These are phyloP conservation scores for Manis pentadactyla DNA, from an alignment of 2,797 vertebrate species.

Conservation along the genomic window DNA sequence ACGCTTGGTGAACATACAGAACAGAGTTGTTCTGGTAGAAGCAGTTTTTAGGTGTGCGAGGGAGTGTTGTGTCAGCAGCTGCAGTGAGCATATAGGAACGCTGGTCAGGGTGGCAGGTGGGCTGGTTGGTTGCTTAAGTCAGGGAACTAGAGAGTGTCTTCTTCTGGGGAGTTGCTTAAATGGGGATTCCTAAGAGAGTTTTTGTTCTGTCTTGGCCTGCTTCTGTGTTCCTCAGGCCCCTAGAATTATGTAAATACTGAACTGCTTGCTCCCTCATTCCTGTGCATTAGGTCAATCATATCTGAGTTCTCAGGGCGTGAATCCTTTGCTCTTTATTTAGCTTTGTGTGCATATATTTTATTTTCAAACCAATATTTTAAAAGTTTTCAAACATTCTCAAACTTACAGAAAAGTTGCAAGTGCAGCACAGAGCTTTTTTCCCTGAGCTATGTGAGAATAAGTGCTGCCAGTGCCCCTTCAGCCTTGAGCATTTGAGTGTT, in stretches of 20 bases:
- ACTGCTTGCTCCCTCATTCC: not conserved
- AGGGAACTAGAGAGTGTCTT: not conserved
- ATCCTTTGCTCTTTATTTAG: not conserved
- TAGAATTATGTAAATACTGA: too few relatives aligned
- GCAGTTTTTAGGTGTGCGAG: not conserved
- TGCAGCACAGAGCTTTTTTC: not conserved
- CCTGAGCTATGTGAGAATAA: not conserved
- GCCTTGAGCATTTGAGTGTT: not conserved
- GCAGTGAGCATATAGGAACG: rapidly evolving
- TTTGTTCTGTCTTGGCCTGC: not conserved
- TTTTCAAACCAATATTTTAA: not conserved
- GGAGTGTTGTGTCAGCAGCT: not conserved
- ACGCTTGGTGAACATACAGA: not conserved
- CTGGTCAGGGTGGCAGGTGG: rapidly evolving
- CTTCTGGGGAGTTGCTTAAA: not conserved
- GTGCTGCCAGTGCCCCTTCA: not conserved
- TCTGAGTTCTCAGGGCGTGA: not conserved
- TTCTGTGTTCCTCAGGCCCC: not conserved
- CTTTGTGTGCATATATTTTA: not conserved
- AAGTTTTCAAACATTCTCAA: not conserved
- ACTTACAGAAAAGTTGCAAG: not conserved
- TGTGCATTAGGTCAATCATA: not conserved
- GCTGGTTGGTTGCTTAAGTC: not conserved
- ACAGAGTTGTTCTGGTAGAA: rapidly evolving
- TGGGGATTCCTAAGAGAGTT: not conserved